phyloP scores from a whole-genome alignment of 2,888 invertebrate species.

The Lomographa bimaculata region DNA sequence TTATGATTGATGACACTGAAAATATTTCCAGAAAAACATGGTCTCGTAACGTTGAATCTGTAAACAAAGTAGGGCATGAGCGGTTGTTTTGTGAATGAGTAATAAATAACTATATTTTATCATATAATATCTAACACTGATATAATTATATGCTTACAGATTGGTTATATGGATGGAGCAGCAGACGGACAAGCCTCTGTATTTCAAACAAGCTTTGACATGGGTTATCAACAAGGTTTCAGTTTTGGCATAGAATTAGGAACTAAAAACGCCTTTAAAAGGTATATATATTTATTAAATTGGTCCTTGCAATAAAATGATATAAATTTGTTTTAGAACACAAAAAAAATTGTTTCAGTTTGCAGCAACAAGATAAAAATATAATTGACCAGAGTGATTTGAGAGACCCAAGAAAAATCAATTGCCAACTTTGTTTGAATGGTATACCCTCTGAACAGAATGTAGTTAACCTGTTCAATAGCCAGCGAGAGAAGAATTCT shows the following conservation, averaged over 20 bases:
- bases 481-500: constrained; percentile 61
- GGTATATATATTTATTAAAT: constrained; percentile 30
- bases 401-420: constrained; percentile 52
- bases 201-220: constrained; percentile 88
- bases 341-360: too few species aligned
- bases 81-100: background rate
- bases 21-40: constrained; percentile 55
- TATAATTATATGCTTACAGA: constrained; percentile 58
- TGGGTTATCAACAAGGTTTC: constrained; percentile 87
- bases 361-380: constrained; percentile 18
- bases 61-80: constrained; percentile 50
- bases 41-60: constrained; percentile 48
- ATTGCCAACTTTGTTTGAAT: constrained; percentile 65
- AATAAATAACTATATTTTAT: background rate
- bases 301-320: too few species aligned
- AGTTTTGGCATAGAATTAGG: constrained; percentile 84
- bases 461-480: constrained; percentile 59
- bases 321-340: too few species aligned
- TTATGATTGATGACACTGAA: constrained; percentile 51
- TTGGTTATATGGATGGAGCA: constrained; percentile 87
- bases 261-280: constrained; percentile 42
- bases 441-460: constrained; percentile 47
- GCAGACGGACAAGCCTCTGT: constrained; percentile 84
- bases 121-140: background rate
- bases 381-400: constrained; percentile 13